Percentiles rank a stretch among this genome's conserved stretches.
Evolutionary conservation across 2,888 invertebrate genomes (phyloP).

Genomic region (Apotomis capreana): DNA sequence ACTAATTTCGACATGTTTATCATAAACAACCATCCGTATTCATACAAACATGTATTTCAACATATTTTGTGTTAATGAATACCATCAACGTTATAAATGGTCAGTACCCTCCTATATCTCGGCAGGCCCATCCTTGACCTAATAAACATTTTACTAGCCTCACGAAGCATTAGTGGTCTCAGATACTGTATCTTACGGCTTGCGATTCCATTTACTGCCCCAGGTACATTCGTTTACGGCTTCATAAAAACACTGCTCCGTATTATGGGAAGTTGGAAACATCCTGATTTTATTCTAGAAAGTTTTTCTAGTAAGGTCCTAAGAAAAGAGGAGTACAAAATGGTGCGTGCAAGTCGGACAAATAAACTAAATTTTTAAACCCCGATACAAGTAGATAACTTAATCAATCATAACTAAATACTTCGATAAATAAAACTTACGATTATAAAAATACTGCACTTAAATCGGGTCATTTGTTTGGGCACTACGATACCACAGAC

Average conservation of each 20-base stretch:
- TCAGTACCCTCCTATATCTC: slow-evolving; percentile 3
- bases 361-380: too few relatives aligned
- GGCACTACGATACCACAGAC: too few relatives aligned
- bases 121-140: not conserved
- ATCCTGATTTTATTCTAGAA: not conserved
- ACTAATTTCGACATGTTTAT: too few relatives aligned
- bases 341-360: too few relatives aligned
- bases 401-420: too few relatives aligned
- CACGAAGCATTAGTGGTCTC: slow-evolving; percentile 5
- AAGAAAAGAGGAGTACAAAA: too few relatives aligned
- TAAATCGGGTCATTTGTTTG: too few relatives aligned
- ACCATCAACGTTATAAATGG: not conserved
- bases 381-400: too few relatives aligned
- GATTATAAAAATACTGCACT: too few relatives aligned
- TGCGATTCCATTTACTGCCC: slow-evolving; percentile 6
- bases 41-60: not conserved
- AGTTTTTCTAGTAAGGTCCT: too few relatives aligned
- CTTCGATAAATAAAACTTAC: too few relatives aligned
- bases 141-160: slow-evolving; percentile 9
- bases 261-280: not conserved
- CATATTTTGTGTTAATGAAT: not conserved
- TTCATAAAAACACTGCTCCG: slow-evolving; percentile 1
- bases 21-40: too few relatives aligned
- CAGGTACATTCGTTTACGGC: slow-evolving; percentile 2
- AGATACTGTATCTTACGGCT: not conserved